Evolutionary conservation across 2,113 vertebrate genomes (phyloP).

Genomic region (Nesogale talazaci): DNA sequence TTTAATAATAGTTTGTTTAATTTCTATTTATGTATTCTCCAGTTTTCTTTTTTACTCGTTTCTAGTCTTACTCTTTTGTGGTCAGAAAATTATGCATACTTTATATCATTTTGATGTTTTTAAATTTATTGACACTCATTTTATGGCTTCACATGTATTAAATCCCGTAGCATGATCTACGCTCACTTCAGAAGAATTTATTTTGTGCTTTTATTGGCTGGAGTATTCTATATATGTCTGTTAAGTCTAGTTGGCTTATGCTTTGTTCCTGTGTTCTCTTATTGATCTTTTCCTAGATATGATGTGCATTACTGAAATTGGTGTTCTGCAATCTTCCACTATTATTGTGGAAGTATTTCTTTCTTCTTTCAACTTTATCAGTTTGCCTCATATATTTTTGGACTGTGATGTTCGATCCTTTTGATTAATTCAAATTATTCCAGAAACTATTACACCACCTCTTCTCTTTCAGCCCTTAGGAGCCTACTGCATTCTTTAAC

Average conservation of each 20-base stretch:
- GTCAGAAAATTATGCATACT: background rate
- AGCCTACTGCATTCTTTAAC: background rate
- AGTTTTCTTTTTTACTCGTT: background rate
- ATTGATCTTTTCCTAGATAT: background rate
- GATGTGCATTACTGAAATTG: background rate
- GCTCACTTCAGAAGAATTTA: background rate
- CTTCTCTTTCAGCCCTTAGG: background rate
- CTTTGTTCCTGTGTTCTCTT: background rate
- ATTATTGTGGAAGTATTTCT: background rate
- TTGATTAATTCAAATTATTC: background rate
- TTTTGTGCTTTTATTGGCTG: background rate
- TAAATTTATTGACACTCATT: background rate
- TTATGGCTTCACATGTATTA: background rate
- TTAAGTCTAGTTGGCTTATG: background rate
- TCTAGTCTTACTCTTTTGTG: background rate
- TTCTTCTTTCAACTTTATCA: background rate
- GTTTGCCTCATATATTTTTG: background rate
- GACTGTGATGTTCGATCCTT: background rate
- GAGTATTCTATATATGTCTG: background rate
- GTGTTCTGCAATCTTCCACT: background rate
- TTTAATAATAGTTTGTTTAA: background rate
- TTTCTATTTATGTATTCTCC: background rate
- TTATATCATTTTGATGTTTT: background rate
- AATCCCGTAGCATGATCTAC: background rate
- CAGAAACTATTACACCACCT: background rate